phyloP scores from a whole-genome alignment of 2,797 vertebrate genomes.

The Siniperca scherzeri region DNA sequence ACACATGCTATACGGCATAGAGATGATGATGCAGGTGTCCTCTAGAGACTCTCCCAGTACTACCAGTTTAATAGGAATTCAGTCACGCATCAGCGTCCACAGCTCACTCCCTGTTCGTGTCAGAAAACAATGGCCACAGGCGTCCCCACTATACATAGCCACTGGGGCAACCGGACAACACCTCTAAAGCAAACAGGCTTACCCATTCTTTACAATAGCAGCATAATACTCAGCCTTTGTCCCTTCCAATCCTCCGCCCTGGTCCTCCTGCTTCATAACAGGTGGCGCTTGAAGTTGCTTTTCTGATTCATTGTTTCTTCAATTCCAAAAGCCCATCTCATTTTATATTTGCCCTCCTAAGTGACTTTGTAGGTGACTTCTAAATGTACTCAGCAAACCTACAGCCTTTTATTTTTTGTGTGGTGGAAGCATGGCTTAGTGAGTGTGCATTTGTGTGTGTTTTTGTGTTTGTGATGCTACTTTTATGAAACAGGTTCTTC shows the following conservation, averaged over 20 bases:
- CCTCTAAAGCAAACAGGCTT: conserved; percentile 88
- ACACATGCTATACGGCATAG: conserved; percentile 32
- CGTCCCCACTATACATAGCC: conserved; percentile 84
- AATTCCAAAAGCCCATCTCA: conserved; percentile 68
- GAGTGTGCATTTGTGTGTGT: conserved; percentile 34
- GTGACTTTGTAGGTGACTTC: conserved; percentile 71
- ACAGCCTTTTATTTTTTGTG: conserved; percentile 67
- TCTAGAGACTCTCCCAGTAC: conserved; percentile 66
- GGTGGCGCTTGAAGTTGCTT: conserved; percentile 83
- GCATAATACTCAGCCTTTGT: conserved; percentile 83
- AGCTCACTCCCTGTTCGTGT: conserved; percentile 83
- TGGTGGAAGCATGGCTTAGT: conserved; percentile 63
- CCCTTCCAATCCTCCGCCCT: conserved; percentile 71
- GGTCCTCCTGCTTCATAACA: conserved; percentile 77
- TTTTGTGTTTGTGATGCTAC: conserved; percentile 42
- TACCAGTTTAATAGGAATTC: conserved; percentile 61
- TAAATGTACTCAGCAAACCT: conserved; percentile 75
- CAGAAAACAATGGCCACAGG: conserved; percentile 86
- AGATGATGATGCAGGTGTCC: conserved; percentile 82
- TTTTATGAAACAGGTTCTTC: conserved; percentile 49
- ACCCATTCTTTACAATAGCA: conserved; percentile 78
- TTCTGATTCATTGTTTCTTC: conserved; percentile 81
- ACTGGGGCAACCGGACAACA: conserved; percentile 86
- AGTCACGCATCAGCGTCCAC: conserved; percentile 82
- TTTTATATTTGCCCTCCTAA: conserved; percentile 72